Percentiles rank a stretch among this genome's conserved stretches.
Conservation (phyloP, 2,888 invertebrate genomes). For the Cheilosia urbana region DNA sequence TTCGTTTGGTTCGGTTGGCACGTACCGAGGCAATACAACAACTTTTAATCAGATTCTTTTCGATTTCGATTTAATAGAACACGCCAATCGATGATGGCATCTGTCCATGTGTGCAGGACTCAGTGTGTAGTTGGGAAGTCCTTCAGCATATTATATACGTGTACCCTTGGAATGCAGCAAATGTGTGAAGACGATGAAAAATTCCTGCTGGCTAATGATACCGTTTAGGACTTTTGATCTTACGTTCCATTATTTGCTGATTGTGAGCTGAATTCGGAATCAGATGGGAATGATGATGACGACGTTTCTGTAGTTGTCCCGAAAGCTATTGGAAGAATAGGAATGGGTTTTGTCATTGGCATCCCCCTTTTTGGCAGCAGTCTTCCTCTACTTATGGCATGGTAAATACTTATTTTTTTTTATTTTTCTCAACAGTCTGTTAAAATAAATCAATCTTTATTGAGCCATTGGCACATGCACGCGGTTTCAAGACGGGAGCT, state of each 20-base stretch:
- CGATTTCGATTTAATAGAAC: constrained; percentile 63
- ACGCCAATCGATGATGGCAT: constrained; percentile 43
- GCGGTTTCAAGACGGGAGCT: too few species aligned
- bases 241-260: constrained; percentile 57
- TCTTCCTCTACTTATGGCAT: background rate
- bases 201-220: constrained; percentile 59
- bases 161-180: constrained; percentile 34
- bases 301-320: background rate
- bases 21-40: constrained; percentile 61
- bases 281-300: constrained; percentile 30
- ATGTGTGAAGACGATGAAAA: constrained; percentile 49
- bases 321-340: background rate
- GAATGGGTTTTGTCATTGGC: background rate
- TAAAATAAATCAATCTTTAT: background rate
- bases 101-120: background rate
- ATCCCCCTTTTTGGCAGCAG: background rate
- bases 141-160: background rate
- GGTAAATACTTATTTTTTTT: constrained; percentile 23
- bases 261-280: constrained; percentile 61
- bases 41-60: constrained; percentile 68
- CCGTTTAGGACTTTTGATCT: constrained; percentile 62
- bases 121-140: background rate
- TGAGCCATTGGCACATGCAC: background rate
- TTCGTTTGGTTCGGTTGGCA: constrained; percentile 34
- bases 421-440: background rate